Conservation (phyloP, 1,140 invertebrate genomes). For the Eurytemora carolleeae region DNA sequence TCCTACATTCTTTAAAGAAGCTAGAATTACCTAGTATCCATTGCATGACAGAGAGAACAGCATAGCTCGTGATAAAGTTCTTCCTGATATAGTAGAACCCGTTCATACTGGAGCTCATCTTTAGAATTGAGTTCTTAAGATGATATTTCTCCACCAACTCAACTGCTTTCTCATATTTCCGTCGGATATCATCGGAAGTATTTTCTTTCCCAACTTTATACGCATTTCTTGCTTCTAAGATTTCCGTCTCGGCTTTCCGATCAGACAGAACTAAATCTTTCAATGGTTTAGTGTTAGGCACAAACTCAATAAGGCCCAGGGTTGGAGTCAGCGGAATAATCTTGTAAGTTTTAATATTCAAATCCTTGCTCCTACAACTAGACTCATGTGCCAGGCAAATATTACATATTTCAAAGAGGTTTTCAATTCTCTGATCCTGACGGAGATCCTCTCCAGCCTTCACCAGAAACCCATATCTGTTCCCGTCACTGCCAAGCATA, state of each 20-base stretch:
- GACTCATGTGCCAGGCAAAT: background rate
- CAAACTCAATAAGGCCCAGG: background rate
- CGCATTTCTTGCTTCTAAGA: too few relatives aligned
- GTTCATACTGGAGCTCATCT: too few relatives aligned
- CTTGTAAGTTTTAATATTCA: background rate
- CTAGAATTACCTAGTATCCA: background rate
- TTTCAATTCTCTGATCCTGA: background rate
- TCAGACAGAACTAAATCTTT: too few relatives aligned
- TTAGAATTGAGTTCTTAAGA: too few relatives aligned
- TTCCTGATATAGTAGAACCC: too few relatives aligned
- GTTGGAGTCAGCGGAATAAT: background rate
- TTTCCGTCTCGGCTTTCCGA: too few relatives aligned
- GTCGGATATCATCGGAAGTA: too few relatives aligned
- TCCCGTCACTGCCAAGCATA: background rate
- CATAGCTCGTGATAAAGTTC: background rate
- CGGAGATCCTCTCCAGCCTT: background rate
- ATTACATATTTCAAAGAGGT: background rate
- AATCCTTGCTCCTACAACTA: background rate
- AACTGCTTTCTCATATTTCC: too few relatives aligned
- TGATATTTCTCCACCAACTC: too few relatives aligned
- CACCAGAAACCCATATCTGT: background rate
- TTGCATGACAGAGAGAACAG: background rate
- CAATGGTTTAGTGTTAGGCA: background rate
- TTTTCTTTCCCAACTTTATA: too few relatives aligned
- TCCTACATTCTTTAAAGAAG: too few relatives aligned